phyloP scores from a whole-genome alignment of 2,113 vertebrate species.

The Perca fluviatilis region DNA sequence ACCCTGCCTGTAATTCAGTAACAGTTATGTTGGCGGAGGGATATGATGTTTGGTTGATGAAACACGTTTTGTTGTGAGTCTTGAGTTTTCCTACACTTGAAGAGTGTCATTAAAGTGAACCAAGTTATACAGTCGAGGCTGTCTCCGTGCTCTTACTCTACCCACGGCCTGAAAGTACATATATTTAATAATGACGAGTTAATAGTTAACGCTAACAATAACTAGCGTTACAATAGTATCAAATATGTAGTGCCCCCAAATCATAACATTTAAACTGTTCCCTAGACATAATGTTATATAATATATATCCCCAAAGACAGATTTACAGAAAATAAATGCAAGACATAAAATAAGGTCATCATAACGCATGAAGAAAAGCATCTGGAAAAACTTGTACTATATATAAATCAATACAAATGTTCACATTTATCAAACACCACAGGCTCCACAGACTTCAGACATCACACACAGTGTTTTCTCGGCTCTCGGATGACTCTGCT shows the following conservation, averaged over 20 bases:
- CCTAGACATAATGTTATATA: neutral
- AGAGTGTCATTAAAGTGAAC: too few relatives aligned
- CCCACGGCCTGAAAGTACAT: too few relatives aligned
- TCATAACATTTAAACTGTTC: neutral
- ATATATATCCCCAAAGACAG: neutral
- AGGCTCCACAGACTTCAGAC: neutral
- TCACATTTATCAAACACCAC: neutral
- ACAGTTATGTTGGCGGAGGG: too few relatives aligned
- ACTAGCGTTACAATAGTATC: too few relatives aligned
- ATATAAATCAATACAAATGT: neutral
- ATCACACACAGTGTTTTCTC: constrained; percentile 2
- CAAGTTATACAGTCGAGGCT: too few relatives aligned
- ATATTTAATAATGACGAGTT: too few relatives aligned
- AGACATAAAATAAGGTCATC: neutral
- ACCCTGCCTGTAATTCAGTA: too few relatives aligned
- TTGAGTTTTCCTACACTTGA: too few relatives aligned
- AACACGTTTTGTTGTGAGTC: too few relatives aligned
- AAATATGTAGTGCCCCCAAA: neutral
- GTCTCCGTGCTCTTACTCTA: too few relatives aligned
- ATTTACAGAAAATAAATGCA: neutral
- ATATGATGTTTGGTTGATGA: too few relatives aligned
- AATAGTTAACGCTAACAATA: too few relatives aligned
- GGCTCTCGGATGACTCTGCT: constrained; percentile 8
- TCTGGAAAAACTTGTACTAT: neutral
- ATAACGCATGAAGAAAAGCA: neutral